A percentile compares a stretch with the other conserved stretches of the same genome.
These are phyloP conservation scores for Ceryle rudis DNA, from an alignment of 2,797 vertebrate genomes.

Conservation along the genomic window DNA sequence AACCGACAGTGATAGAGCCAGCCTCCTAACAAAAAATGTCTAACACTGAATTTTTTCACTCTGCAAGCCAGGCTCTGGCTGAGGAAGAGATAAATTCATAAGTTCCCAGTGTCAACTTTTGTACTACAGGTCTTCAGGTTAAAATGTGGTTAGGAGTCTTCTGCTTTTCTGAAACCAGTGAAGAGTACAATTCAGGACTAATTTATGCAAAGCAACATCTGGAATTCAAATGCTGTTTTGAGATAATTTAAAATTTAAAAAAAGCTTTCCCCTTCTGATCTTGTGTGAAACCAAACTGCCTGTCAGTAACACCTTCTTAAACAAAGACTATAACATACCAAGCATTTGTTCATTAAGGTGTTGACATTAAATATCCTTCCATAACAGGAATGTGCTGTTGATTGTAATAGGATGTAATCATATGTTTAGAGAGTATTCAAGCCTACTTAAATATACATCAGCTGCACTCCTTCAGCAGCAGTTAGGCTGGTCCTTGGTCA, in stretches of 20 bases:
- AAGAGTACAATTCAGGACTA: neutral
- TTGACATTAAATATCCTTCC: neutral
- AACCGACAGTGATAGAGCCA: neutral
- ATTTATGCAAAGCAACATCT: neutral
- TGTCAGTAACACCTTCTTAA: constrained; percentile 13
- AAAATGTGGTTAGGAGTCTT: neutral
- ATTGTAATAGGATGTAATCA: neutral
- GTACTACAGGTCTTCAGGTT: neutral
- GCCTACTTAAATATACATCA: neutral
- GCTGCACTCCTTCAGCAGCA: neutral
- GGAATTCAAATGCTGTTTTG: neutral
- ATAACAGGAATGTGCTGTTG: neutral
- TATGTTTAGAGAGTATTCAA: neutral
- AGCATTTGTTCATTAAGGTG: neutral
- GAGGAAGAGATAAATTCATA: neutral
- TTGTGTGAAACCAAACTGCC: neutral
- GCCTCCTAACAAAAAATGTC: neutral
- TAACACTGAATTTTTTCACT: neutral
- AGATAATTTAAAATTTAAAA: neutral
- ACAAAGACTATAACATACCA: neutral
- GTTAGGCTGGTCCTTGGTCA: neutral
- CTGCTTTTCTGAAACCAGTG: neutral
- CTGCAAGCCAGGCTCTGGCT: neutral
- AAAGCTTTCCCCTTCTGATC: neutral
- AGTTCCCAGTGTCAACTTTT: neutral